These are phyloP conservation scores for Melinaea marsaeus DNA, from an alignment of 2,888 invertebrate genomes.

Conservation along the genomic window DNA sequence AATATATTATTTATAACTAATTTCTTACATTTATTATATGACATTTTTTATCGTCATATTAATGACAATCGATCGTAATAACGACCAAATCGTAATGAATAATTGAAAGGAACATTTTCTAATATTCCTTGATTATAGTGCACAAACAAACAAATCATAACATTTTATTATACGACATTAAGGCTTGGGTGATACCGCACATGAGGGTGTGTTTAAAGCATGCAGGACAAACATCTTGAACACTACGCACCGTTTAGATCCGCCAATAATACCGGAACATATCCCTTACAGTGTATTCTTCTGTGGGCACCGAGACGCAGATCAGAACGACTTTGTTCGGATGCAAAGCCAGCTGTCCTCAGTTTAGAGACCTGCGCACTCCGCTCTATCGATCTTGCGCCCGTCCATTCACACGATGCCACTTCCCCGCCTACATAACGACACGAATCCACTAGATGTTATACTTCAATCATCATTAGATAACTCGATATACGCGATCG, in stretches of 20 bases:
- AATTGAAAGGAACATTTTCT: background rate
- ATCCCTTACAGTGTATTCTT: conserved; percentile 47
- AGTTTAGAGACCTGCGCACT: conserved; percentile 63
- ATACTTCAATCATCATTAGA: conserved; percentile 70
- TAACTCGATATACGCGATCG: conserved; percentile 65
- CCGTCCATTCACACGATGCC: conserved; percentile 67
- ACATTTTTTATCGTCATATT: background rate
- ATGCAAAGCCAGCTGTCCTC: conserved; percentile 62
- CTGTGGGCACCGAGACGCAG: conserved; percentile 54
- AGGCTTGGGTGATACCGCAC: conserved; percentile 58
- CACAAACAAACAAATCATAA: conserved; percentile 53
- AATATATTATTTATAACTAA: background rate
- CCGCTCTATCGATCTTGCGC: conserved; percentile 66
- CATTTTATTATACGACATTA: conserved; percentile 37
- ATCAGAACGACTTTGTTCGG: conserved; percentile 45
- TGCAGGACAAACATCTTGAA: background rate
- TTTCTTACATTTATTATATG: background rate
- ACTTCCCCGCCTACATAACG: conserved; percentile 68
- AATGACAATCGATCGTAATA: too few relatives aligned
- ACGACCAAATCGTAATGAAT: background rate
- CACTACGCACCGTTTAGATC: conserved; percentile 65
- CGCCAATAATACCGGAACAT: conserved; percentile 58
- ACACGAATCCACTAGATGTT: conserved; percentile 52
- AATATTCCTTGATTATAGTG: background rate
- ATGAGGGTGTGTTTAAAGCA: conserved; percentile 6